A percentile compares a stretch with the other conserved stretches of the same genome.
Evolutionary conservation across 2,113 vertebrate species (phyloP).

Genomic region (Charina bottae): DNA sequence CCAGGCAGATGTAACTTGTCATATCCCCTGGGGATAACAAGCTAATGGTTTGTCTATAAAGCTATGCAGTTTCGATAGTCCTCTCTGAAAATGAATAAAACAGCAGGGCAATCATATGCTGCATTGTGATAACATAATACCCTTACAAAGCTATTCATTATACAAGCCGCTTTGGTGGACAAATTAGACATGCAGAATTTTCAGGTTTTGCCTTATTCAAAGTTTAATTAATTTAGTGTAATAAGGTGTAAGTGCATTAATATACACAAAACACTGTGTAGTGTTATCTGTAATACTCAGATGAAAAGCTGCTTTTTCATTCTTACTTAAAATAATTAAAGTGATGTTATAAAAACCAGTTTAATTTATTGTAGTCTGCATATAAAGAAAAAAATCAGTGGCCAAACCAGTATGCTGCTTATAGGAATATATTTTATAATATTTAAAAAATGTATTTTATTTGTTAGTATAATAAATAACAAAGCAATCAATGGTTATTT

Average conservation of each 20-base stretch:
- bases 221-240: slow-evolving; percentile 80
- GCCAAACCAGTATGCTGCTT: slow-evolving; percentile 18
- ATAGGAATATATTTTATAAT: neutral
- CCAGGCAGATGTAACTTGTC: slow-evolving; percentile 47
- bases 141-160: slow-evolving; percentile 66
- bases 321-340: slow-evolving; percentile 45
- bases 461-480: neutral
- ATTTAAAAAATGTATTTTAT: neutral
- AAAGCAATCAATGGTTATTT: slow-evolving; percentile 23
- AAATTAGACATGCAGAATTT: slow-evolving; percentile 75
- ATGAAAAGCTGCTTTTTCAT: slow-evolving; percentile 62
- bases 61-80: slow-evolving; percentile 43
- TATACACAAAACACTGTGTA: slow-evolving; percentile 70
- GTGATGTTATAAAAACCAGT: slow-evolving; percentile 49
- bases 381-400: neutral
- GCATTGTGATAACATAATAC: slow-evolving; percentile 68
- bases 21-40: slow-evolving; percentile 34
- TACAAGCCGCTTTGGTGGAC: slow-evolving; percentile 64
- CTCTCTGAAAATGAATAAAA: slow-evolving; percentile 53
- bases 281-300: slow-evolving; percentile 59
- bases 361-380: slow-evolving; percentile 31
- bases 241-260: slow-evolving; percentile 79
- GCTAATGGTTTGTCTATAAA: slow-evolving; percentile 54
- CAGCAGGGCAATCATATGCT: slow-evolving; percentile 54
- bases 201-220: slow-evolving; percentile 70